Conservation (phyloP, 2,113 vertebrate genomes). For the Muntiacus muntjak region DNA sequence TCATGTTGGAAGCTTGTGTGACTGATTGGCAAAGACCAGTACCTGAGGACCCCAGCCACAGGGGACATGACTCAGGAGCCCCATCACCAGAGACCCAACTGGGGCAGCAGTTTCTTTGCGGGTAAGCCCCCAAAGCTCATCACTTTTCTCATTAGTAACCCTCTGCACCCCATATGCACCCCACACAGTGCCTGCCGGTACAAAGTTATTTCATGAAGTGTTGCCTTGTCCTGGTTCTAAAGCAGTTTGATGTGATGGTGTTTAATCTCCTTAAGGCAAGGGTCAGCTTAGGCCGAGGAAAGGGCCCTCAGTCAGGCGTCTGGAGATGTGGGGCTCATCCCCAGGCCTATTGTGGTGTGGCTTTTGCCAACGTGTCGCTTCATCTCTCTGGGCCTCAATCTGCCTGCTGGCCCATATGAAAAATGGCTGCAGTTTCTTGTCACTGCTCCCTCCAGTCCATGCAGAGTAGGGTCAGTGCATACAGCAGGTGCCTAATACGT, state of each 20-base stretch:
- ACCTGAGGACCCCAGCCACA: not conserved
- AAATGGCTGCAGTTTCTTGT: not conserved
- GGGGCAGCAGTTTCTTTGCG: not conserved
- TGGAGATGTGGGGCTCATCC: not conserved
- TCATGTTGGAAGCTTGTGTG: not conserved
- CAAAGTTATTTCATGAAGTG: not conserved
- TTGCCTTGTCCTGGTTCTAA: not conserved
- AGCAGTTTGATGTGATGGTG: not conserved
- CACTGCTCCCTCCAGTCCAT: not conserved
- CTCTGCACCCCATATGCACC: not conserved
- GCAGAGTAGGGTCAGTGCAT: not conserved
- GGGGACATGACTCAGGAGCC: not conserved
- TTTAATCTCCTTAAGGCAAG: not conserved
- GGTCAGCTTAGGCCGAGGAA: not conserved
- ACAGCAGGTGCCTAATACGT: not conserved
- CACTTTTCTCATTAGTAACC: not conserved
- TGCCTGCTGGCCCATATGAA: not conserved
- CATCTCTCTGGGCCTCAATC: not conserved
- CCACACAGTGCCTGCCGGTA: not conserved
- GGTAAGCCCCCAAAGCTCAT: not conserved
- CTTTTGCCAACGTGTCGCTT: not conserved
- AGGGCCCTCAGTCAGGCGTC: not conserved
- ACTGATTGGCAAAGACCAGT: not conserved
- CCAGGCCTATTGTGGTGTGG: not conserved
- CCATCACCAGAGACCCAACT: not conserved